Percentiles rank a stretch among this genome's conserved stretches.
Evolutionary conservation across 2,888 invertebrate species (phyloP).

Genomic region (Mimas tiliae): DNA sequence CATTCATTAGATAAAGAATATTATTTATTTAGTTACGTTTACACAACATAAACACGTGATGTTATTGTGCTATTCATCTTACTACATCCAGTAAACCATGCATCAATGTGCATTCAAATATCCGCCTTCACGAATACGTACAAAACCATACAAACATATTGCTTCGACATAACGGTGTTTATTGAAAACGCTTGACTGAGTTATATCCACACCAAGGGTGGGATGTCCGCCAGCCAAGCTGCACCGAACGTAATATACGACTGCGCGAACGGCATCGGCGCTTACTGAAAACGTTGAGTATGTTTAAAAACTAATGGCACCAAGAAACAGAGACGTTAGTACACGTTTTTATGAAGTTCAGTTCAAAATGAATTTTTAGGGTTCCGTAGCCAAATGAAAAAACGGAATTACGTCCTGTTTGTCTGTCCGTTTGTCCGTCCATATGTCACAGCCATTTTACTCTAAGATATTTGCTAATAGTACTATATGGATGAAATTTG

Average conservation of each 20-base stretch:
- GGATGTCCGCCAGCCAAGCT: conserved; percentile 16
- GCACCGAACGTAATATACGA: conserved; percentile 22
- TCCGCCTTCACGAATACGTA: not conserved
- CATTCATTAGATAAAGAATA: too few species aligned
- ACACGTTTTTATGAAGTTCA: not conserved
- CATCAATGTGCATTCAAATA: not conserved
- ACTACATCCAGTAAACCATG: too few species aligned
- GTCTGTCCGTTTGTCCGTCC: too few species aligned
- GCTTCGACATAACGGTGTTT: not conserved
- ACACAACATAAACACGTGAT: too few species aligned
- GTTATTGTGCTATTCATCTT: too few species aligned
- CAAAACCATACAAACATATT: not conserved
- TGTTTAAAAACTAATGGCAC: conserved; percentile 6
- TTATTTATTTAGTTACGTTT: too few species aligned
- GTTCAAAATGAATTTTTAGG: not conserved
- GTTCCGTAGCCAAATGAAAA: too few species aligned
- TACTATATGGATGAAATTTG: too few species aligned
- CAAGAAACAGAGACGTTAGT: not conserved
- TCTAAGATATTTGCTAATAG: too few species aligned
- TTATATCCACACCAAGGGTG: conserved; percentile 26
- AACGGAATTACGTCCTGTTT: too few species aligned
- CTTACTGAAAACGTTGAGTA: conserved; percentile 20
- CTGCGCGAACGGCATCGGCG: not conserved
- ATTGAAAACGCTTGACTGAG: conserved; percentile 26
- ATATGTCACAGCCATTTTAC: too few species aligned